Conservation (phyloP, 2,113 vertebrate species). For the Ceratotherium simum region DNA sequence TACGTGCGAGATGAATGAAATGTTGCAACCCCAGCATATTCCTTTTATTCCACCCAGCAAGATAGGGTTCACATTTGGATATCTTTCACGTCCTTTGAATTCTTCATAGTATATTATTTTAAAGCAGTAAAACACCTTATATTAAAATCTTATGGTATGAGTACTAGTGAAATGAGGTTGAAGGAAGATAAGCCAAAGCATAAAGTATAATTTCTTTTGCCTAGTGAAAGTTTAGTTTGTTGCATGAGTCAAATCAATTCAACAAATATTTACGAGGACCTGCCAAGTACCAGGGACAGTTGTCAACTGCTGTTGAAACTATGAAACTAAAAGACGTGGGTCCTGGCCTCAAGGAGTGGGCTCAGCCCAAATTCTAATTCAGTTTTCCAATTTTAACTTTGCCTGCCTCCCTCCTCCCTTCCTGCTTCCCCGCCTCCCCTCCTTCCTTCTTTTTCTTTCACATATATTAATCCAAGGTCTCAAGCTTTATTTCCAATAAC, state of each 20-base stretch:
- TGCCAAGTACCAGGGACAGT: background rate
- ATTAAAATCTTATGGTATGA: background rate
- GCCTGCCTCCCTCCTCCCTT: background rate
- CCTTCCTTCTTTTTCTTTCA: background rate
- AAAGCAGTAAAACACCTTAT: background rate
- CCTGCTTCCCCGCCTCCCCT: background rate
- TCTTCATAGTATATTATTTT: background rate
- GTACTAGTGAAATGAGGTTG: background rate
- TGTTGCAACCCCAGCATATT: background rate
- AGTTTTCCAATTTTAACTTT: background rate
- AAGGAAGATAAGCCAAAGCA: background rate
- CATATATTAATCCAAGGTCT: background rate
- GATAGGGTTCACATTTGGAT: background rate
- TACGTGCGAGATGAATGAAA: background rate
- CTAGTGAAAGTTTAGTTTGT: background rate
- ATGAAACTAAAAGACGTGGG: background rate
- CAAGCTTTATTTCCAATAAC: slow-evolving; percentile 9
- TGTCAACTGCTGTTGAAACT: background rate
- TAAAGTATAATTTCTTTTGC: background rate
- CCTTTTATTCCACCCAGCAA: background rate
- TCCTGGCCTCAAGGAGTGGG: background rate
- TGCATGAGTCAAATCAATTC: background rate
- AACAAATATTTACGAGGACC: background rate
- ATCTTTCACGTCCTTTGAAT: background rate
- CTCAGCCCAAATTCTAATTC: background rate